Base-by-base conservation (phyloP, 2,113 vertebrate genomes). In the Talpa occidentalis region DNA sequence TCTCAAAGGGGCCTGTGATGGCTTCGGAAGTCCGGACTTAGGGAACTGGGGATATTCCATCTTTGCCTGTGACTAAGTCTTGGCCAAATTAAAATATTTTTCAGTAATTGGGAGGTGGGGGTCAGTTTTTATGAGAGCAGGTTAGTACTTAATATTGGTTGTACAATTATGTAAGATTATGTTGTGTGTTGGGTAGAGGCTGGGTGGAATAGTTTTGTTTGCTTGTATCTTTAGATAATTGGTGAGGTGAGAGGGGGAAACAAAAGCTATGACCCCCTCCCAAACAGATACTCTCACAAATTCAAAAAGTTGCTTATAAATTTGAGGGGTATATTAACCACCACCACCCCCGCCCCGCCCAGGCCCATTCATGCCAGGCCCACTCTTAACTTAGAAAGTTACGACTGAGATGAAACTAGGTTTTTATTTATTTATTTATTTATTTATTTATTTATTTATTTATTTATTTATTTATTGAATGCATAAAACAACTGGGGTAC, bases 21-120 rank as follows among this genome's bases (percentile, higher is more conserved):
- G 28, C 10, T 64, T 79, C 93, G 87, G 30, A 88, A 81, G 3
- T 91, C 28, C 64, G 19, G 35, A 70, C 35, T 54, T 91, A 79
- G 24, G 30, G 88, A 92, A 56, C 37, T 78, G 56, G 30, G 24
- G 54, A 11, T 66, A 88, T 82, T 72, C 89, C 70, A 90, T 67
- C 59, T 93, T 91, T 83, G 49, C 73, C 22, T 87, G 30, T 69
- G 80, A 90, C 49, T 85, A 66, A 93, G 26, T 85, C 32, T 90
- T 80, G 78, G 69, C 17, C 54, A 78, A 82, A 86, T 93, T 73
- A 86, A 93, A 69, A 82, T 95, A 81, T 91, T 94, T 26, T 93
- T 94, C n/a, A 94, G 73, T 77, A 88, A 92, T 44, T 87, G 64
- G 35, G 52, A 89, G 81, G 64, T 93, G 59, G 85, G 85, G 79